Evolutionary conservation across 2,888 invertebrate species (phyloP).

Genomic region (Phasia obesa): DNA sequence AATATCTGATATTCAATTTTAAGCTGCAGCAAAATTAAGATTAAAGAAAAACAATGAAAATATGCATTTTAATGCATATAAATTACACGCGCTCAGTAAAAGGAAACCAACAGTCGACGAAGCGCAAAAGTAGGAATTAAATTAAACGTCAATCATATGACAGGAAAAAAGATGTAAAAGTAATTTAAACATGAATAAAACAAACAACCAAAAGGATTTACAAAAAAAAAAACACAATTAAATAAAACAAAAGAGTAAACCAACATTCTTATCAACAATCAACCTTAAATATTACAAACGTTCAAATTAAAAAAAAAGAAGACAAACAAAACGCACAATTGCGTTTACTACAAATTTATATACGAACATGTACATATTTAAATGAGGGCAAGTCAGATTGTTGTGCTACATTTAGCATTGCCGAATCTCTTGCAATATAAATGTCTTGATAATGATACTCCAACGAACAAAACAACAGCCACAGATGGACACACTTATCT

Average conservation of each 20-base stretch:
- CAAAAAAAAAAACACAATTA: no score
- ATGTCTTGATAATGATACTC: no score
- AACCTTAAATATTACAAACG: conserved; percentile 23
- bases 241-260: neutral
- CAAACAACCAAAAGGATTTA: conserved; percentile 16
- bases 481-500: no score
- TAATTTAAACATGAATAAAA: conserved; percentile 61
- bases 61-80: conserved; percentile 62
- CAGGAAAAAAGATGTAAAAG: conserved; percentile 61
- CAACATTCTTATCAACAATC: conserved; percentile 32
- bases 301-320: neutral
- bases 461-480: no score
- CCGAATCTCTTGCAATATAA: no score
- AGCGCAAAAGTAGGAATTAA: conserved; percentile 72
- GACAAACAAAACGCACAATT: conserved; percentile 33
- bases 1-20: conserved; percentile 27
- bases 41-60: conserved; percentile 55
- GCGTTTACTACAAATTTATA: neutral
- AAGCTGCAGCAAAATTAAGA: conserved; percentile 25
- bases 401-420: no score
- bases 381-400: no score
- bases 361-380: no score
- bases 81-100: conserved; percentile 42
- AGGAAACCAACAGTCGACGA: conserved; percentile 57
- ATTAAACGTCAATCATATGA: conserved; percentile 73